Conservation (phyloP, 2,797 vertebrate genomes). For the Mus minutoides region DNA sequence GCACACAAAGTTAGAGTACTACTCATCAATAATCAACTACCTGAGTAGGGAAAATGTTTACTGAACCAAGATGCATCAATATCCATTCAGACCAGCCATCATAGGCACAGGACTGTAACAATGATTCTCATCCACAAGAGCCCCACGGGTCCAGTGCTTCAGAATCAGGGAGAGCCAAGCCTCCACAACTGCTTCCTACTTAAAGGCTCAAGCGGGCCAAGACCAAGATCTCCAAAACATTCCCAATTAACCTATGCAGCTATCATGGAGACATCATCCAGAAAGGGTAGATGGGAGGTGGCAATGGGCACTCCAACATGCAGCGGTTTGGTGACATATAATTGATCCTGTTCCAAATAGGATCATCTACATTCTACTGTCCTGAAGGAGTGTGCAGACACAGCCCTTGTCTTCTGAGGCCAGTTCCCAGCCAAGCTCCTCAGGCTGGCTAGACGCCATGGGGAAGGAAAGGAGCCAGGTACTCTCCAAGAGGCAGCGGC, state of each 20-base stretch:
- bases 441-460: background rate
- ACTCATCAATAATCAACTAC: background rate
- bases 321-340: background rate
- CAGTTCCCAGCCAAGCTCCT: background rate
- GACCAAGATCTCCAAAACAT: background rate
- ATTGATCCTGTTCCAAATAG: background rate
- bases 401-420: background rate
- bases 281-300: background rate
- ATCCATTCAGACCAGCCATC: background rate
- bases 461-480: background rate
- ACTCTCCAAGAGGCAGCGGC: background rate
- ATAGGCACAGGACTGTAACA: background rate
- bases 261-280: background rate
- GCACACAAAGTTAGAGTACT: background rate
- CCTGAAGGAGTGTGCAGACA: background rate
- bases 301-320: background rate
- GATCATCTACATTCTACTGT: background rate
- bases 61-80: background rate
- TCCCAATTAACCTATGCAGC: background rate
- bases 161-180: background rate
- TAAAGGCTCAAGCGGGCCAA: background rate
- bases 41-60: background rate
- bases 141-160: background rate
- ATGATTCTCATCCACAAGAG: background rate
- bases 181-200: conserved; percentile 8